These are phyloP conservation scores for Harpegnathos saltator DNA, from an alignment of 1,140 invertebrate genomes.

Conservation along the genomic window DNA sequence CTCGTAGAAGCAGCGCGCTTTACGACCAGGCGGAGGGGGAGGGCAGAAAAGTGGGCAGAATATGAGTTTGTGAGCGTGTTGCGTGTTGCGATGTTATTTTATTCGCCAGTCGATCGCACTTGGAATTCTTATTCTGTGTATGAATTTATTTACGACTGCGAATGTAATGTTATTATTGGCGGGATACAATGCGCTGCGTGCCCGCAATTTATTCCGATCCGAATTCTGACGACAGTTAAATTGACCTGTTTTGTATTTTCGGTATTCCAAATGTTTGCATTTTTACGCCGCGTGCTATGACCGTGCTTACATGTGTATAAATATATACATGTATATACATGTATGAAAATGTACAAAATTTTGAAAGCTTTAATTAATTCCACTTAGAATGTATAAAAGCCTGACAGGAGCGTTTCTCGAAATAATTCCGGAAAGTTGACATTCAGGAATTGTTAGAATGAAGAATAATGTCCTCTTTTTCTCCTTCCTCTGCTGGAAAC, in stretches of 20 bases:
- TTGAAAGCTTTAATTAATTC: constrained; percentile 56
- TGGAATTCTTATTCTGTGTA: constrained; percentile 1
- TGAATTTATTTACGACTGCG: neutral
- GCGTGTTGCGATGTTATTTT: too few relatives aligned
- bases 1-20: neutral
- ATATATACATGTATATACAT: too few relatives aligned
- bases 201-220: neutral
- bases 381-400: constrained; percentile 46
- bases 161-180: neutral
- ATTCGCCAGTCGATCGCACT: too few relatives aligned
- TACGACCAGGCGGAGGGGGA: too few relatives aligned
- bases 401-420: constrained; percentile 32
- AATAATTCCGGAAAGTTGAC: constrained; percentile 53
- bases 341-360: constrained; percentile 44
- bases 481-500: constrained; percentile 23
- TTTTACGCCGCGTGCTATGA: constrained; percentile 1
- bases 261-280: constrained; percentile 14
- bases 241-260: constrained; percentile 19
- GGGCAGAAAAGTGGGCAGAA: too few relatives aligned
- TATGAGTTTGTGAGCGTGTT: too few relatives aligned
- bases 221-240: constrained; percentile 12
- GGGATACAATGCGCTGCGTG: neutral
- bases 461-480: constrained; percentile 34
- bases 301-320: too few relatives aligned
- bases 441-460: constrained; percentile 56